Evolutionary conservation across 2,797 vertebrate genomes (phyloP).

Genomic region (Scolopax rusticola): DNA sequence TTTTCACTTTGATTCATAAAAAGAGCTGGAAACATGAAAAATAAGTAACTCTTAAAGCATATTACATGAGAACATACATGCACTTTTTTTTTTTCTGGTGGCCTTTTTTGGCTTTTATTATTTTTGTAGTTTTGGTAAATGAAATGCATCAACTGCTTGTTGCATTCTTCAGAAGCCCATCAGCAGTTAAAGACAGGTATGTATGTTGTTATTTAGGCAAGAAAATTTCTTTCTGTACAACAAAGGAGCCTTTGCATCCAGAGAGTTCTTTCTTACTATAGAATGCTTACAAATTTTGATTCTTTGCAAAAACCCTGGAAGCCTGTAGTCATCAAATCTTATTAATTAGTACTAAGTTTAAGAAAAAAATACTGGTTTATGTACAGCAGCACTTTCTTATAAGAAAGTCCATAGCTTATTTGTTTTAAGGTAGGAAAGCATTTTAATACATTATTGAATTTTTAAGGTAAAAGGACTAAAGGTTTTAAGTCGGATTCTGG

Average conservation of each 20-base stretch:
- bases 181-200: not conserved
- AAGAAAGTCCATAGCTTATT: not conserved
- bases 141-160: not conserved
- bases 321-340: not conserved
- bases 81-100: not conserved
- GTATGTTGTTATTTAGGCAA: not conserved
- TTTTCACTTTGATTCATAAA: not conserved
- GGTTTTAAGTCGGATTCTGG: not conserved
- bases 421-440: not conserved
- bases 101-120: not conserved
- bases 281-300: not conserved
- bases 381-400: not conserved
- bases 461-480: not conserved
- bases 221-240: not conserved
- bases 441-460: not conserved
- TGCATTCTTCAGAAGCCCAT: not conserved
- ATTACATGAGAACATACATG: not conserved
- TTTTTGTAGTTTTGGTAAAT: not conserved
- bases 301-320: not conserved
- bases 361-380: not conserved
- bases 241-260: not conserved
- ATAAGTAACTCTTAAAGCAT: not conserved
- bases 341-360: not conserved
- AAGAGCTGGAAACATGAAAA: not conserved
- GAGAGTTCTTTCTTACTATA: not conserved